Conservation (phyloP, 2,797 vertebrate species). For the Enteromius mattozi region DNA sequence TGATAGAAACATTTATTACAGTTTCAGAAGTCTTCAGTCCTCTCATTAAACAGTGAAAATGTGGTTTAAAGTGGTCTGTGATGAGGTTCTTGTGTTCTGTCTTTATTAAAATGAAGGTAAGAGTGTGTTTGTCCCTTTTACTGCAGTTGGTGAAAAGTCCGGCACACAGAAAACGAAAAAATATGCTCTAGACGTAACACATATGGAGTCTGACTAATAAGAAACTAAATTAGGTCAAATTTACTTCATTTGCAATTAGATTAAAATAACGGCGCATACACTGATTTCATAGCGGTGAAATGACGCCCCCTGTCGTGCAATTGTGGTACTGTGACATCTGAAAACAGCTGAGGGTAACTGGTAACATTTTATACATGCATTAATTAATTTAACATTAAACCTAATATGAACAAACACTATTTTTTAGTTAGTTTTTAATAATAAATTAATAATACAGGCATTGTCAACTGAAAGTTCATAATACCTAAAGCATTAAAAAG, state of each 20-base stretch:
- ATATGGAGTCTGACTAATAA: too few relatives aligned
- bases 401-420: neutral
- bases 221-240: neutral
- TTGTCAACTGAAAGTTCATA: neutral
- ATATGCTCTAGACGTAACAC: neutral
- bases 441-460: neutral
- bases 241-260: neutral
- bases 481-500: neutral
- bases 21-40: slow-evolving; percentile 50
- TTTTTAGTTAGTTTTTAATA: too few relatives aligned
- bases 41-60: slow-evolving; percentile 64
- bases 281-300: neutral
- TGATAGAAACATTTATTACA: slow-evolving; percentile 42
- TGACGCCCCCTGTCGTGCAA: slow-evolving; percentile 21
- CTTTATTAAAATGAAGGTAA: neutral
- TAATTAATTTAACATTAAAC: neutral
- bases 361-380: neutral
- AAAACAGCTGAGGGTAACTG: neutral
- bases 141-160: neutral
- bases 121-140: slow-evolving; percentile 21
- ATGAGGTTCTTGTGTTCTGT: slow-evolving; percentile 7
- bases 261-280: neutral
- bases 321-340: neutral
- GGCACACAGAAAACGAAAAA: neutral
- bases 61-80: slow-evolving; percentile 50